These are phyloP conservation scores for Micrastur ruficollis DNA, from an alignment of 2,797 vertebrate species.

Conservation along the genomic window DNA sequence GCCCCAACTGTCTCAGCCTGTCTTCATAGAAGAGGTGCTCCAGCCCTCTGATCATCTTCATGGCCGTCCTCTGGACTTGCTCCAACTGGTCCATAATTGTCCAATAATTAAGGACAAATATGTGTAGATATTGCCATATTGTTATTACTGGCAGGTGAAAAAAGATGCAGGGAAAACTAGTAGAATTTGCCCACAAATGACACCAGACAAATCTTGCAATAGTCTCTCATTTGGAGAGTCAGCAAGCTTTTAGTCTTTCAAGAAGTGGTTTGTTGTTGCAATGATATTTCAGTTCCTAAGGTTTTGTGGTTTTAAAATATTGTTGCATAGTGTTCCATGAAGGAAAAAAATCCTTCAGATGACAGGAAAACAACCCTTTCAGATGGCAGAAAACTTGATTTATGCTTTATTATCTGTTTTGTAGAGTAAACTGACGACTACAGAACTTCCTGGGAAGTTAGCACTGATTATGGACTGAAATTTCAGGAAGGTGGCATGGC, in stretches of 20 bases:
- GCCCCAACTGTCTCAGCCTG: no score
- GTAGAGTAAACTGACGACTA: neutral
- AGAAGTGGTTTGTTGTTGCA: neutral
- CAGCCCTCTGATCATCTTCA: no score
- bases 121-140: neutral
- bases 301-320: neutral
- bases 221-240: neutral
- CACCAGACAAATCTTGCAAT: neutral
- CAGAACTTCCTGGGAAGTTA: neutral
- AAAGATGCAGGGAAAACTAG: neutral
- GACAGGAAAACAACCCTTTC: neutral
- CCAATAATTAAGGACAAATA: neutral
- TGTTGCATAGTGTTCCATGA: neutral
- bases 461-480: neutral
- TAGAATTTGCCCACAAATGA: neutral
- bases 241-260: neutral
- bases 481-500: neutral
- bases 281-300: neutral
- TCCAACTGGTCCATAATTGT: neutral
- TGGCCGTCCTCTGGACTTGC: no score
- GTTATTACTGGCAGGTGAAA: neutral
- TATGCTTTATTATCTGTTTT: neutral
- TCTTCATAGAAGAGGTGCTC: no score
- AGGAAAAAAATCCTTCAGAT: neutral
- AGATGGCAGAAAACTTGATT: neutral